Evolutionary conservation across 2,113 vertebrate species (phyloP), one percentile per base, ranked within the genome.

Genomic region (Ochotona curzoniae): DNA sequence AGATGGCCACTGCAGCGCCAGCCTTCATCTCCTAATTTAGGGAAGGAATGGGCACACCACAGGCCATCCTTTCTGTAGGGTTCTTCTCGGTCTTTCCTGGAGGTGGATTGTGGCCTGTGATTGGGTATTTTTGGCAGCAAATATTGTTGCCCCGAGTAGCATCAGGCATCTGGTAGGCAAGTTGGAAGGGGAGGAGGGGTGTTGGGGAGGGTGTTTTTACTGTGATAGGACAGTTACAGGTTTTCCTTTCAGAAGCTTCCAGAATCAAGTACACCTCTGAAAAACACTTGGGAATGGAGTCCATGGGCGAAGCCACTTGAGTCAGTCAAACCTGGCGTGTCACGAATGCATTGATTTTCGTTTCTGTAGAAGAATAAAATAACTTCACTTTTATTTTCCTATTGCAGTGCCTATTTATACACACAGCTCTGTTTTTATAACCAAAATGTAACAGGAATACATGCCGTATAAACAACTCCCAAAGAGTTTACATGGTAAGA

Each of bases 261-360:
- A 70, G 80, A 63, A 32, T 93, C 44, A 91, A 30, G 44, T 80
- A 83, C 30, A 20, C 69, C 25, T 51, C 20, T 23, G 44, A 51
- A 90, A 91, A 94, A 28, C 6, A 35, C 11, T 3, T 71, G 10
- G 12, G 17, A 0, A 26, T 38, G 28, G 26, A 15, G 2, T 44
- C 2, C 1, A 23, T 75, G 66, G 89, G 66, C 10, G 67, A 93
- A 49, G 49, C 4, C 8, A 6, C 8, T 73, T 73, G 38, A 44
- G 32, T 79, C 18, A 57, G 1, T 89, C 79, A 88, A 95, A 64
- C 23, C 38, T 95, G 49, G 6, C 12, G 5, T 73, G 70, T 78
- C 49, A 85, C 7, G 64, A 57, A 60, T 60, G 38, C 38, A 60
- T 76, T 75, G 67, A 64, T 73, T 74, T 93, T 95, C 92, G 76